These are phyloP conservation scores for Erinaceus europaeus DNA, from an alignment of 2,113 vertebrate species.

Conservation along the genomic window DNA sequence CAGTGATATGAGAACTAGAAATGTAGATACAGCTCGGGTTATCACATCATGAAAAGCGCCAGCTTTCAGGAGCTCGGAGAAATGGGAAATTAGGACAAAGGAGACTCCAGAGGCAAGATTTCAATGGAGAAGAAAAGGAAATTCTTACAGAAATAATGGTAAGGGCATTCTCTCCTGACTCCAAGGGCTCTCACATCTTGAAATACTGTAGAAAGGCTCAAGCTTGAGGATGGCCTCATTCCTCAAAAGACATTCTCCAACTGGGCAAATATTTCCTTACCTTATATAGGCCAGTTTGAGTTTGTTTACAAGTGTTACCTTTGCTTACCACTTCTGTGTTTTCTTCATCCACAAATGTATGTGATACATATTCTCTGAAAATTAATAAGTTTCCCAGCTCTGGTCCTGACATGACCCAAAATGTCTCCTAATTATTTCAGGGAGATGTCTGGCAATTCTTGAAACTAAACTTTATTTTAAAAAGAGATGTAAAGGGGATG, in stretches of 20 bases:
- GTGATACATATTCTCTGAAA: conserved; percentile 45
- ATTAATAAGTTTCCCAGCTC: conserved; percentile 14
- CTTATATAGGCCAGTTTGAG: conserved; percentile 26
- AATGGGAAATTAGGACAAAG: not conserved
- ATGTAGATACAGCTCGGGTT: not conserved
- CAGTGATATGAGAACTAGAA: not conserved
- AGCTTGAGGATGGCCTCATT: conserved; percentile 46
- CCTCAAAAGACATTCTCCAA: conserved; percentile 40
- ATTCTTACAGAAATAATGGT: conserved; percentile 6
- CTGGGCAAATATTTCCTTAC: conserved; percentile 22
- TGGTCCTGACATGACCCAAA: conserved; percentile 28
- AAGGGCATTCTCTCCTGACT: conserved; percentile 5
- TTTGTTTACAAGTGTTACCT: conserved; percentile 30
- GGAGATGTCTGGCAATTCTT: conserved; percentile 6
- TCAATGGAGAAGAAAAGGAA: conserved; percentile 36
- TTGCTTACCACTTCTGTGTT: not conserved
- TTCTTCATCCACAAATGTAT: conserved; percentile 31
- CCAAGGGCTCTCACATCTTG: conserved; percentile 1
- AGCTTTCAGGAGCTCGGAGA: not conserved
- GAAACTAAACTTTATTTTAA: conserved; percentile 14
- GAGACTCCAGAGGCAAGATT: conserved; percentile 11
- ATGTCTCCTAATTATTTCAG: conserved; percentile 31
- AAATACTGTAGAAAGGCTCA: conserved; percentile 22
- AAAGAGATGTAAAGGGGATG: not conserved
- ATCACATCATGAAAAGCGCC: conserved; percentile 4